Base-by-base conservation (phyloP, 2,113 vertebrate genomes). In the Eubucco bourcierii region DNA sequence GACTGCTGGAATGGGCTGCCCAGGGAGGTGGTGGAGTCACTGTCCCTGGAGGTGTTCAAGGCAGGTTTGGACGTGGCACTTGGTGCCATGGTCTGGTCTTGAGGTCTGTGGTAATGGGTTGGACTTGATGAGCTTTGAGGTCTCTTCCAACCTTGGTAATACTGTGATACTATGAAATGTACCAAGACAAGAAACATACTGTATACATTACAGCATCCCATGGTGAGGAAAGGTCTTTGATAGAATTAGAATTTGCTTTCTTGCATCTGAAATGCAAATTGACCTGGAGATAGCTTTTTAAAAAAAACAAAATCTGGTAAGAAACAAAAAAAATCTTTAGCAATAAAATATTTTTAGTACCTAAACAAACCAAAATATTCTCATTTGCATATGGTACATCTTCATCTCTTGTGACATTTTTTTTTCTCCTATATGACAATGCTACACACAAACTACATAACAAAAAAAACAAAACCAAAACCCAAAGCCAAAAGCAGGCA, bases 401-500 rank as follows among this genome's bases (percentile, higher is more conserved):
- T 95, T 96, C 88, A 74, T 92, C 68, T 96, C 34, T 39, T 88
- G 31, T 92, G 89, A 90, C 95, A 93, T 82, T 90, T 94, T 94
- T 94, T 95, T 96, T 95, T 83, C 93, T 91, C 88, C 80, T 95
- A 27, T 71, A 90, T 92, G 80, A 84, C 80, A 97, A 89, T 82
- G 84, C 86, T 91, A 85, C 64, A 94, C 71, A 76, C 63, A 94
- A 88, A 74, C 89, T 88, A 92, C 71, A 94, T 70, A 96, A 91
- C 80, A 87, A 95, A 84, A 52, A 24, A 47, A 47, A 39, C 37
- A 52, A 52, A 24, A 24, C 12, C 7, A 46, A 46, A 92, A n/a
- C n/a, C n/a, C n/a, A n/a, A n/a, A n/a, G n/a, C n/a, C n/a, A n/a
- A 95, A 34, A 34, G 58, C 82, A 94, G 83, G 64, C 64, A 16